Evolutionary conservation across 2,888 invertebrate genomes (phyloP), one percentile per base, ranked within the genome.

Genomic region (Phortica okadai): DNA sequence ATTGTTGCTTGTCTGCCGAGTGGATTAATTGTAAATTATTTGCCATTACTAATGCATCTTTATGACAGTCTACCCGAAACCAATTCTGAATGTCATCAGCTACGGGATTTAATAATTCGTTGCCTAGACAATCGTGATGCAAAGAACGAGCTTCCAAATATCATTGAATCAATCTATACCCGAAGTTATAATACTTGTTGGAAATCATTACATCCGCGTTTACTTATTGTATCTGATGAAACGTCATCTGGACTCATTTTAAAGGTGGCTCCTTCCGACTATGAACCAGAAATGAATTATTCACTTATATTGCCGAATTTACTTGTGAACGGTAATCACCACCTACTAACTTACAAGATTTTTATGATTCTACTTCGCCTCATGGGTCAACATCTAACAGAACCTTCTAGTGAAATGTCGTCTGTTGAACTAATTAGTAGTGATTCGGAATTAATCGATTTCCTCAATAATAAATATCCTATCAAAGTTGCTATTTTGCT

Each of bases 1-100:
- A 84, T 84, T 0, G 82, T 90, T 45, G 88, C 89, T 10, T 88
- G 90, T 14, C 74, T 92, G 21, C 90, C 90, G 8, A 91, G 90
- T 75, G 82, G 78, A 1, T 70, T 90, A 10, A 69, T 92, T 1
- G 76, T 83, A 4, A 62, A 76, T 0, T 90, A 87, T 75, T 25
- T 91, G 10, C 90, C 90, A 0, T 3, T 91, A 0, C 79, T 91
- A 0, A 73, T 92, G 5, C 88, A 88, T 56, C 76, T 90, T 0
- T 86, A 88, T 62, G 78, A 85, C 56, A 79, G 86, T 5, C 45
- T 91, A 56, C 85, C 89, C 0, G 73, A 81, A 0, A 75, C 81
- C 11, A 67, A 76, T n/a, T 69, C 81, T 2, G 80, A 80, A 45
- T 79, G 76, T 1, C 73, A 82, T 5, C 80, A 86, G 16, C 44